These are phyloP conservation scores for Pocillopora grandis DNA, from an alignment of 92 coral and sea anemone species.

Conservation along the genomic window DNA sequence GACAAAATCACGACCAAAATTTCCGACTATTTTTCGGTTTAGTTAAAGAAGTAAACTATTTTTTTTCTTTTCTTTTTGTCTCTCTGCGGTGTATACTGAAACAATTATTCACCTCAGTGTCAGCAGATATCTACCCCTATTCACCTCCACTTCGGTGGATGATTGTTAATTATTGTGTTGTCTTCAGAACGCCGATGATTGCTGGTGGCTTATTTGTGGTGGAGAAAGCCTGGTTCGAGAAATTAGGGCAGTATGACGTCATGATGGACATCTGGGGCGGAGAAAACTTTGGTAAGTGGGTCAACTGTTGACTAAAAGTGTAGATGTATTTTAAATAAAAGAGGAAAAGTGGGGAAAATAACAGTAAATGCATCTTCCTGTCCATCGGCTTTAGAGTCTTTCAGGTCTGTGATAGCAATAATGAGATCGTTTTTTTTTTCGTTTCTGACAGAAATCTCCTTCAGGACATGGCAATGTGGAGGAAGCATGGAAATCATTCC, in stretches of 20 bases:
- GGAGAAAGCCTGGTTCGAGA: conserved; percentile 84
- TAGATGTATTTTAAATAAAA: no score
- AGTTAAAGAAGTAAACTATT: no score
- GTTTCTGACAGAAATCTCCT: conserved; percentile 78
- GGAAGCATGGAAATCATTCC: conserved; percentile 99
- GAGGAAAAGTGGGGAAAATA: no score
- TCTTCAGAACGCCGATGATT: conserved; percentile 90
- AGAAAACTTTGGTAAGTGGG: conserved; percentile 92
- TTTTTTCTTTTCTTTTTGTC: no score
- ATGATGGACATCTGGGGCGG: conserved; percentile 99
- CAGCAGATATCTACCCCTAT: background rate
- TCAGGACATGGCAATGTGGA: conserved; percentile 98
- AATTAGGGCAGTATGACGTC: conserved; percentile 91
- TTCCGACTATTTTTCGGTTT: no score
- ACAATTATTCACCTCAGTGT: no score
- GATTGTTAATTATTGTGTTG: background rate
- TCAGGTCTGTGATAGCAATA: no score
- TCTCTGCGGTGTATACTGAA: background rate
- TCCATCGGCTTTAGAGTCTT: no score
- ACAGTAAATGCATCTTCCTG: no score
- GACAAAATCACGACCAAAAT: no score
- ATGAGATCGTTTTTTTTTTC: background rate
- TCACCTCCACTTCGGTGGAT: background rate
- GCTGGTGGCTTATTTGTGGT: conserved; percentile 97
- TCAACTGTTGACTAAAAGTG: no score